phyloP scores from a whole-genome alignment of 2,113 vertebrate genomes.

The Cyanocitta stelleri region DNA sequence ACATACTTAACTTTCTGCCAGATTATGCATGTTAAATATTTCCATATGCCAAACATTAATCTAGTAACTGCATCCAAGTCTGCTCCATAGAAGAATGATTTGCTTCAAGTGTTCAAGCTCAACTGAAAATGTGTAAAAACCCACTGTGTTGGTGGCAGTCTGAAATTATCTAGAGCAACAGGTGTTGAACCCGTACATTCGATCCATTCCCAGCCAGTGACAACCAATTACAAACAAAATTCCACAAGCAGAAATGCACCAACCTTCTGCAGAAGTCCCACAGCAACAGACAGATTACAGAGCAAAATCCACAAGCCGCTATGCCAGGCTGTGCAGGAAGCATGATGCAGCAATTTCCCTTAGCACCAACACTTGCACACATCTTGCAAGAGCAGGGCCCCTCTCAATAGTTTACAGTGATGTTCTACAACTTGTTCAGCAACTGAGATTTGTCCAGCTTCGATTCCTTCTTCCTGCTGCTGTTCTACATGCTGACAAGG shows the following conservation, averaged over 20 bases:
- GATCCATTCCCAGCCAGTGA: background rate
- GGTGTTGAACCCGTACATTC: background rate
- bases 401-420: background rate
- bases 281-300: background rate
- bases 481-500: fast-evolving
- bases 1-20: background rate
- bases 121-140: background rate
- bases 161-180: background rate
- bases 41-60: background rate
- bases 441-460: background rate
- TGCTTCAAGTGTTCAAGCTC: background rate
- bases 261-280: background rate
- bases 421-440: background rate
- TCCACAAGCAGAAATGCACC: background rate
- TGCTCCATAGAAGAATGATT: background rate
- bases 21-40: background rate
- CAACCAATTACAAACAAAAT: background rate
- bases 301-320: background rate
- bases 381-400: background rate
- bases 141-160: background rate
- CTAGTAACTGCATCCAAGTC: background rate
- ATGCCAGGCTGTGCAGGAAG: background rate
- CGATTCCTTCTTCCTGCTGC: background rate
- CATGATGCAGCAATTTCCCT: background rate
- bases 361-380: background rate